Evolutionary conservation across 2,797 vertebrate species (phyloP).

Genomic region (Anguilla obscura): DNA sequence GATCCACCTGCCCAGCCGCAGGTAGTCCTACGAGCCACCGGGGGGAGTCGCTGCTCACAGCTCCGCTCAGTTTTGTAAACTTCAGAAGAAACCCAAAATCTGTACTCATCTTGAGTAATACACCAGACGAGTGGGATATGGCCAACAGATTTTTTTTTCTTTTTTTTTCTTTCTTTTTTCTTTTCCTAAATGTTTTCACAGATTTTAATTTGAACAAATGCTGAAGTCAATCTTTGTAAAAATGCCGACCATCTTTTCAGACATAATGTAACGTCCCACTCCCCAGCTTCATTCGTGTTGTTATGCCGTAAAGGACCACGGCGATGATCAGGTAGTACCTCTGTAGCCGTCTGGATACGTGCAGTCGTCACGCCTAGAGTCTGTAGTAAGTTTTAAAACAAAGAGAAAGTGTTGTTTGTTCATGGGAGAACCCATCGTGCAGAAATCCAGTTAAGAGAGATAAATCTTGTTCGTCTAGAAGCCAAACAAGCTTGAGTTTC

Average conservation of each 20-base stretch:
- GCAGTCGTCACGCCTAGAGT: neutral
- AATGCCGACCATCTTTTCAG: conserved; percentile 65
- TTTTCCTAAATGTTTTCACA: conserved; percentile 53
- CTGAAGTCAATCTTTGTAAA: conserved; percentile 75
- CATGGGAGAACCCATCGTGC: conserved; percentile 9
- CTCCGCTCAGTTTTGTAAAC: conserved; percentile 65
- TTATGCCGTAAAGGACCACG: conserved; percentile 1
- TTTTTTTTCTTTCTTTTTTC: conserved; percentile 61
- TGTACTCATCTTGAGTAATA: conserved; percentile 71
- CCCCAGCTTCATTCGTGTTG: neutral
- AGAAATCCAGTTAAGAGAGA: neutral
- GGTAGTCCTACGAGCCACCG: conserved; percentile 85
- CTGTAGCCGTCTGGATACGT: neutral
- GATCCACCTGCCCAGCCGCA: conserved; percentile 93
- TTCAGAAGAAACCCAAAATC: conserved; percentile 70
- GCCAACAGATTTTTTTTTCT: conserved; percentile 86
- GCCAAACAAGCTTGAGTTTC: conserved; percentile 5
- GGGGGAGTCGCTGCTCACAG: conserved; percentile 44
- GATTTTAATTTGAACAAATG: conserved; percentile 65
- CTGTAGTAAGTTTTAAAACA: neutral
- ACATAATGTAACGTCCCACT: conserved; percentile 28
- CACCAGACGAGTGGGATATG: conserved; percentile 80
- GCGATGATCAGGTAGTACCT: neutral
- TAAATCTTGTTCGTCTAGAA: neutral
- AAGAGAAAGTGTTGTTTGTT: conserved; percentile 15